These are phyloP conservation scores for Hetaerina titia DNA, from an alignment of 2,888 invertebrate genomes.

Conservation along the genomic window DNA sequence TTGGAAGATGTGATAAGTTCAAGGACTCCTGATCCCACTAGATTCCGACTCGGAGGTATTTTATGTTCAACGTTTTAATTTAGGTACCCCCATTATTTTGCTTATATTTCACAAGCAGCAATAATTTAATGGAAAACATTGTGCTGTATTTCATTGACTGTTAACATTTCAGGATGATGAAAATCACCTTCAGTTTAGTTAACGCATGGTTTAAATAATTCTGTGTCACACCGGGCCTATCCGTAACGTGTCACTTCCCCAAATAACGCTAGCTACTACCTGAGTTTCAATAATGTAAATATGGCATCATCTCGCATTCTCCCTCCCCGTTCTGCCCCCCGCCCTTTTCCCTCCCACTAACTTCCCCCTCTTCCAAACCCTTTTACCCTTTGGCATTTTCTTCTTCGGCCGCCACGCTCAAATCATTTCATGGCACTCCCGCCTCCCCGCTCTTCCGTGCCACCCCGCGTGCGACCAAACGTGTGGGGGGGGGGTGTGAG, in stretches of 20 bases:
- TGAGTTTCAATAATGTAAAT: constrained; percentile 1
- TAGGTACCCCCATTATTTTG: too few species aligned
- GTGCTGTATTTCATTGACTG: neutral
- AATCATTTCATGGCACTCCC: constrained; percentile 38
- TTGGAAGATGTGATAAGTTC: too few species aligned
- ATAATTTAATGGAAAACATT: neutral
- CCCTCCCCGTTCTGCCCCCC: neutral
- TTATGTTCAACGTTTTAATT: too few species aligned
- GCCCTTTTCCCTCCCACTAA: neutral
- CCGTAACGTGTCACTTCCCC: neutral
- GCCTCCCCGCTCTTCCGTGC: neutral
- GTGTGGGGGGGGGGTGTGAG: neutral
- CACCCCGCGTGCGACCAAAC: neutral
- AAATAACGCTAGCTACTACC: neutral
- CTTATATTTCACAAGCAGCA: neutral
- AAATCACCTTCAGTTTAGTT: constrained; percentile 1
- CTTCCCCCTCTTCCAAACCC: neutral
- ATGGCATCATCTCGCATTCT: neutral
- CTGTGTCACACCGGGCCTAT: neutral
- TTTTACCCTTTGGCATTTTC: constrained; percentile 53
- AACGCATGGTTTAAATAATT: neutral
- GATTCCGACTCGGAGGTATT: too few species aligned
- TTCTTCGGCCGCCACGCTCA: constrained; percentile 23
- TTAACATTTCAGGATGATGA: neutral
- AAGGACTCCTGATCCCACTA: too few species aligned